Base-by-base conservation (phyloP, 2,888 invertebrate species). In the Acanthosoma haemorrhoidale region DNA sequence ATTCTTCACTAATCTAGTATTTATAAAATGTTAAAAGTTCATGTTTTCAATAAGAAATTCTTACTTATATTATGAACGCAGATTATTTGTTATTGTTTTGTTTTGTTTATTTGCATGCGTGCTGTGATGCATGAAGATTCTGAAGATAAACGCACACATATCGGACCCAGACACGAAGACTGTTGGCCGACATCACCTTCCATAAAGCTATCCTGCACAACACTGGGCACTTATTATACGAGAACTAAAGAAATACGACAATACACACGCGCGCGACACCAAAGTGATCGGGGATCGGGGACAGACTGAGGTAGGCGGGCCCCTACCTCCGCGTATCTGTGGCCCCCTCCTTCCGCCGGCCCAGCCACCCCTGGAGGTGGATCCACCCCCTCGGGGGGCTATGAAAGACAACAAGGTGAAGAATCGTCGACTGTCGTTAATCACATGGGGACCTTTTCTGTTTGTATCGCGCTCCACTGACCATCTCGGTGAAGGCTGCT, bases 281-380 rank as follows among this genome's bases (percentile, higher is more conserved):
- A 13, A 21, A 21, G 6, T 5, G 13, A 13, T n/a, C 51, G 51
- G 4, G 8, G 13, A 8, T 13, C 4, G 51, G 51, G 51, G 25
- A 8, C 29, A 25, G 6, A 51, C 51, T 51, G 51, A 51, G 25
- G n/a, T 25, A n/a, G 4, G n/a, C n/a, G 13, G 25, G 51, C 51
- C 51, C 51, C 51, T 51, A 25, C 51, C 51, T 25, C 51, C n/a
- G 21, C 51, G 21, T 51, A 51, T 51, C 51, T 25, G 51, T 51
- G 25, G 4, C 21, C 43, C n/a, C 43, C 51, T 25, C 6, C 51
- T 25, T 6, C 25, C 8, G 25, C 51, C 2, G n/a, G n/a, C 29
- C 25, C 1, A 4, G 32, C 9, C 32, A 32, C 9, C 32, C n/a
- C 3, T 6, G 25, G 25, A 6, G 51, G 29, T 51, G 51, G 18